Evolutionary conservation across 2,888 invertebrate genomes (phyloP).

Genomic region (Trypoxylon attenuatum): DNA sequence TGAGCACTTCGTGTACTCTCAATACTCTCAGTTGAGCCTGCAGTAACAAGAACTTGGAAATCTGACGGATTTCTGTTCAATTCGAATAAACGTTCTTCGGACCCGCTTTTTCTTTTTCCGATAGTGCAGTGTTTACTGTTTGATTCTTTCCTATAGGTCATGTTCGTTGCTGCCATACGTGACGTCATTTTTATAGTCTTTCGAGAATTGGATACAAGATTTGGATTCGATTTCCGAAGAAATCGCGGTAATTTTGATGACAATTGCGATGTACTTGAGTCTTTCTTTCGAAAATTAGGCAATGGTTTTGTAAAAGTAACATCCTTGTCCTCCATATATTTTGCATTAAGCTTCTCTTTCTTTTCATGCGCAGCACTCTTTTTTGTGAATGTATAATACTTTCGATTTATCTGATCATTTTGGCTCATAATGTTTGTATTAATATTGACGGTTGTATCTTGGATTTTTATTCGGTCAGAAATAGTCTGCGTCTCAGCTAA

Average conservation of each 20-base stretch:
- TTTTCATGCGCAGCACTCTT: slow-evolving; percentile 37
- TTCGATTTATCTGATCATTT: slow-evolving; percentile 42
- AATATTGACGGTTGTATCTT: too few species aligned
- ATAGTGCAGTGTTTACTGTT: slow-evolving; percentile 52
- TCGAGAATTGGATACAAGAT: slow-evolving; percentile 62
- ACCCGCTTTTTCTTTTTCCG: slow-evolving; percentile 63
- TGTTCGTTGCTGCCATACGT: slow-evolving; percentile 29
- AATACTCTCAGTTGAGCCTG: slow-evolving; percentile 70
- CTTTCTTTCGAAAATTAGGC: slow-evolving; percentile 43
- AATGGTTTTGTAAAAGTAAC: slow-evolving; percentile 44
- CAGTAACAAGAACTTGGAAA: slow-evolving; percentile 51
- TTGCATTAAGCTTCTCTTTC: slow-evolving; percentile 32
- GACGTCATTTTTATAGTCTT: slow-evolving; percentile 32
- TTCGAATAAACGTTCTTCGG: slow-evolving; percentile 64
- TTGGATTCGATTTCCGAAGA: slow-evolving; percentile 72
- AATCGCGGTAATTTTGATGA: slow-evolving; percentile 66
- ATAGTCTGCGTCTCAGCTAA: too few species aligned
- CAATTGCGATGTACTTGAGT: slow-evolving; percentile 53
- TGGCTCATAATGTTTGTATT: too few species aligned
- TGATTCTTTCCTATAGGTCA: slow-evolving; percentile 59
- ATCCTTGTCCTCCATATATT: slow-evolving; percentile 29
- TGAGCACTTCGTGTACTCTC: slow-evolving; percentile 70
- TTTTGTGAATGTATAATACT: slow-evolving; percentile 62
- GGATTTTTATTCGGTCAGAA: too few species aligned
- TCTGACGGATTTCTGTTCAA: slow-evolving; percentile 51